Evolutionary conservation across 2,113 vertebrate genomes (phyloP), one percentile per base, ranked within the genome.

Genomic region (Salvelinus namaycush): DNA sequence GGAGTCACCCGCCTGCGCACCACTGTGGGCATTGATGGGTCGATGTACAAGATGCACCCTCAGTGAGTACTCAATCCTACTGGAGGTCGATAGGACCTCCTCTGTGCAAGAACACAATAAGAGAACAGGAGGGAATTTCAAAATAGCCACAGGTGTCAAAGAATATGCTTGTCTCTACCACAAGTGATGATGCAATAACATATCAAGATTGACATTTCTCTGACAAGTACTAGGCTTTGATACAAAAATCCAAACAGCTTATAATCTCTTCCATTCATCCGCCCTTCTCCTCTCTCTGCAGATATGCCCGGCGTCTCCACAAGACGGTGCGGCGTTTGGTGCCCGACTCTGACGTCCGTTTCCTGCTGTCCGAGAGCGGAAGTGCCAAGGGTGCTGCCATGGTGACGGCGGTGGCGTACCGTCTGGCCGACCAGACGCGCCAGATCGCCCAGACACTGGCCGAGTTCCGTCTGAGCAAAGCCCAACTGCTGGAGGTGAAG

Each of bases 21-120:
- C 83, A 99, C 97, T 0, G 96, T 99, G 76, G 98, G 97, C 27
- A 96, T 99, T 0, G 98, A 99, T 0, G 98, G 98, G 0, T 99
- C 98, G 7, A 95, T 99, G 82, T 99, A 99, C 95, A 99, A 99
- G 93, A 98, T 95, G 93, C 98, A 99, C 71, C 98, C 98, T 5
- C 98, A 99, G 98, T 99, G 91, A 97, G 97, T 95, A 18, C 14
- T 54, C 51, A 54, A 18, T 3, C 9, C 39, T 11, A 3, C 51
- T 1, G 14, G 4, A 54, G 16, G 51, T 54, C 1, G 4, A 54
- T 16, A 54, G 51, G 51, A 18, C 51, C 4, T 54, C 16, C 51
- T 54, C 16, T 54, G 16, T 16, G 51, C 51, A 54, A 44, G 9
- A 44, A 54, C 51, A 54, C 51, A 54, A 18, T 18, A 54, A 54